Conservation (phyloP, 2,888 invertebrate species). For the Cyclophora punctaria region DNA sequence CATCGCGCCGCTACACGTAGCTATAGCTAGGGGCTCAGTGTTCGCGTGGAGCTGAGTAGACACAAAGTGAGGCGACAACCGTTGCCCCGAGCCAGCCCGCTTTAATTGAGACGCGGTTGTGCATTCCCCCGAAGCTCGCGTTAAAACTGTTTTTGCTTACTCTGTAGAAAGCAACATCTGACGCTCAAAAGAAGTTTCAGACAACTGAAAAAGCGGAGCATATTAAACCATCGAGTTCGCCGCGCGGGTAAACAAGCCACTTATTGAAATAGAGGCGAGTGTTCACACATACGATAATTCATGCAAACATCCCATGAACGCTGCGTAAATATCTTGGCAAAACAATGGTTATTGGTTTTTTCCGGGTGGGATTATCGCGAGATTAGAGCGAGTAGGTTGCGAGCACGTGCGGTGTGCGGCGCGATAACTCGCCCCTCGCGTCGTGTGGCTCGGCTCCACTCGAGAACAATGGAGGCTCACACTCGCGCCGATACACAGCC, state of each 20-base stretch:
- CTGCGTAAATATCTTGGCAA: slow-evolving; percentile 52
- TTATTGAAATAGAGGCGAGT: slow-evolving; percentile 48
- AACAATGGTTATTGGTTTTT: slow-evolving; percentile 65
- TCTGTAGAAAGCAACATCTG: slow-evolving; percentile 12
- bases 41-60: slow-evolving; percentile 20
- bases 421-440: slow-evolving; percentile 34
- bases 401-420: slow-evolving; percentile 51
- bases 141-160: slow-evolving; percentile 28
- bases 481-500: slow-evolving; percentile 30
- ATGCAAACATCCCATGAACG: slow-evolving; percentile 51
- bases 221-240: slow-evolving; percentile 21
- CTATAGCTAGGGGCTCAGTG: no score
- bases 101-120: slow-evolving; percentile 49
- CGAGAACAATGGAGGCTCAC: slow-evolving; percentile 40
- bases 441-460: slow-evolving; percentile 17
- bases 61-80: slow-evolving; percentile 42
- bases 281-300: slow-evolving; percentile 50
- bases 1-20: slow-evolving; percentile 10
- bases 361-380: slow-evolving; percentile 63
- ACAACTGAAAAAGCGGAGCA: neutral
- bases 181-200: slow-evolving; percentile 3
- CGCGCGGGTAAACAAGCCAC: slow-evolving; percentile 29
- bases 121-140: slow-evolving; percentile 34
- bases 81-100: slow-evolving; percentile 31
- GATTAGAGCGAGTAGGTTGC: slow-evolving; percentile 44